Base-by-base conservation (phyloP, 2,888 invertebrate genomes). In the Hyles lineata region DNA sequence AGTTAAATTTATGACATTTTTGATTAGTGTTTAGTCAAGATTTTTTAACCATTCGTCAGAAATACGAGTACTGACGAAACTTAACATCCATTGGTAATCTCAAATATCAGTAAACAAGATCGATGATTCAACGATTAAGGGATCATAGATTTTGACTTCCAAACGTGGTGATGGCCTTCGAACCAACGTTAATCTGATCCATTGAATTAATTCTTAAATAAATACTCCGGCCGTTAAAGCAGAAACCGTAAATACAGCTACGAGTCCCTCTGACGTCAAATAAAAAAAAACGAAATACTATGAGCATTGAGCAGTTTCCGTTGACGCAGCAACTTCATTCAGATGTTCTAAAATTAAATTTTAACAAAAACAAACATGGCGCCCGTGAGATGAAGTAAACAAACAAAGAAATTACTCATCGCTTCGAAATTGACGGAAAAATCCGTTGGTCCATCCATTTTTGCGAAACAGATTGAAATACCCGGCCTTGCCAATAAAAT, bases 241-340 rank as follows among this genome's bases (percentile, higher is more conserved):
- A 43, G 43, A 11, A 43, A 11, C 3, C 43, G 43, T 43, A 43
- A 11, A 43, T 43, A 11, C 35, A 35, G 35, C n/a, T 7, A 19
- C 55, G n/a, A 55, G 55, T 19, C 55, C n/a, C 55, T 55, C 55
- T 55, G 55, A 55, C 55, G 55, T 55, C 55, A 55, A 17, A 60
- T 70, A 69, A 62, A 70, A 74, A n/a, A 71, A 72, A 70, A n/a
- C 63, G 60, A 77, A 77, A 74, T 69, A 73, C 73, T 75, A 74
- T 72, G 74, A 74, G 76, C 74, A 76, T 74, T 71, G 74, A 74
- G 76, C 74, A 76, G 76, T 73, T 74, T 69, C 72, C 73, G 76
- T 78, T 79, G 80, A 80, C 79, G 81, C 72, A 76, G 72, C 17
- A 72, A 70, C 70, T 78, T 78, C 79, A 82, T 82, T 82, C 81